Evolutionary conservation across 2,888 invertebrate genomes (phyloP).

Genomic region (Dione vanillae): DNA sequence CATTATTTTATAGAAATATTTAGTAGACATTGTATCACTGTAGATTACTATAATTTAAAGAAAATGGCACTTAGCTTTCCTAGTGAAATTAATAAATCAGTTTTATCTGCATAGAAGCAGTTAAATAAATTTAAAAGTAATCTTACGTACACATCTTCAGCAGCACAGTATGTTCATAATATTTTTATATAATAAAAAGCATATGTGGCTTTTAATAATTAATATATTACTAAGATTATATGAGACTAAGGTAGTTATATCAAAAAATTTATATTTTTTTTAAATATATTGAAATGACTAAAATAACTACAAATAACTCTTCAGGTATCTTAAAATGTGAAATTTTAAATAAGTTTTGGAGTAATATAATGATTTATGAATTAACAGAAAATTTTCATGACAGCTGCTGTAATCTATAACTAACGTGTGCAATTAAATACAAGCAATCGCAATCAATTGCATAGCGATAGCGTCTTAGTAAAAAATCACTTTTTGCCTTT

Average conservation of each 20-base stretch:
- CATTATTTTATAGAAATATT: too few relatives aligned
- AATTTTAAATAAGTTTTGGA: too few relatives aligned
- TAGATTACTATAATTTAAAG: not conserved
- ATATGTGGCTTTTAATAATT: not conserved
- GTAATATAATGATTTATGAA: too few relatives aligned
- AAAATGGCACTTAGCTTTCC: not conserved
- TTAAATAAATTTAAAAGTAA: conserved; percentile 5
- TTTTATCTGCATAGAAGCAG: not conserved
- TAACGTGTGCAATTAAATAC: too few relatives aligned
- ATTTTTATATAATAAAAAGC: conserved; percentile 5
- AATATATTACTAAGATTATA: not conserved
- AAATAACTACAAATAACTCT: not conserved
- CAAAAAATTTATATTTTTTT: not conserved
- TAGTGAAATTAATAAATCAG: not conserved
- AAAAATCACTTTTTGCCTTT: too few relatives aligned
- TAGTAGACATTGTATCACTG: too few relatives aligned
- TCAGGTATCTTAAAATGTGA: too few relatives aligned
- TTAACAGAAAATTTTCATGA: too few relatives aligned
- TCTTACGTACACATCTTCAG: not conserved
- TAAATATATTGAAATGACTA: not conserved
- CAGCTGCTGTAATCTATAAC: too few relatives aligned
- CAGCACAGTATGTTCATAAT: conserved; percentile 16
- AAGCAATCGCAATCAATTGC: too few relatives aligned
- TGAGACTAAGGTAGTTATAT: not conserved
- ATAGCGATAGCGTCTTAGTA: too few relatives aligned